Percentiles rank a stretch among this genome's conserved stretches.
Conservation (phyloP, 1,140 invertebrate genomes). For the Bombus turneri region DNA sequence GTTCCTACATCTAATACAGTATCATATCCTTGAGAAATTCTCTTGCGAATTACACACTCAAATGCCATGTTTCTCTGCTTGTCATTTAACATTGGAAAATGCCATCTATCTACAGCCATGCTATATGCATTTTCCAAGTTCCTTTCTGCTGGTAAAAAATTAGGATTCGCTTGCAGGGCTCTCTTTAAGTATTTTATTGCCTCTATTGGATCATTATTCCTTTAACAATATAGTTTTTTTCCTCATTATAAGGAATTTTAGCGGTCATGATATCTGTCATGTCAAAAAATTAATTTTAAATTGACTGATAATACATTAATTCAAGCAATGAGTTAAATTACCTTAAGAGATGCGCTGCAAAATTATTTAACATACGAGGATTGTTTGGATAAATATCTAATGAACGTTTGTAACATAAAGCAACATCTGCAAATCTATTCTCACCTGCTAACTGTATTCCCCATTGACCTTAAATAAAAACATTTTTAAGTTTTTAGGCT, state of each 20-base stretch:
- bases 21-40: conserved; percentile 82
- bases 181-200: conserved; percentile 71
- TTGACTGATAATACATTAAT: conserved; percentile 24
- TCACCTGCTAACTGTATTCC: conserved; percentile 69
- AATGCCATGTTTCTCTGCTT: conserved; percentile 86
- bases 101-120: conserved; percentile 88
- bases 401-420: conserved; percentile 71
- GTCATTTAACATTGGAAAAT: conserved; percentile 92
- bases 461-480: conserved; percentile 73
- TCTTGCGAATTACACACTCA: conserved; percentile 85
- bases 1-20: conserved; percentile 89
- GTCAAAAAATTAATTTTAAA: conserved; percentile 37
- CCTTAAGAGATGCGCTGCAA: conserved; percentile 74
- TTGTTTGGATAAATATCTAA: conserved; percentile 73
- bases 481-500: conserved; percentile 25
- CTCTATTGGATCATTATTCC: conserved; percentile 68
- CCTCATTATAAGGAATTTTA: conserved; percentile 55
- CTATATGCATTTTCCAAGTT: conserved; percentile 76
- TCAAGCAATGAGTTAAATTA: conserved; percentile 45
- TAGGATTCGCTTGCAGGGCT: conserved; percentile 65
- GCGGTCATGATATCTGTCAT: conserved; percentile 47
- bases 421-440: conserved; percentile 66
- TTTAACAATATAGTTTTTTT: conserved; percentile 59
- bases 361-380: conserved; percentile 75
- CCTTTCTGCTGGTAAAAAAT: conserved; percentile 74